Conservation (phyloP, 2,113 vertebrate genomes). For the Amphiprion ocellaris region DNA sequence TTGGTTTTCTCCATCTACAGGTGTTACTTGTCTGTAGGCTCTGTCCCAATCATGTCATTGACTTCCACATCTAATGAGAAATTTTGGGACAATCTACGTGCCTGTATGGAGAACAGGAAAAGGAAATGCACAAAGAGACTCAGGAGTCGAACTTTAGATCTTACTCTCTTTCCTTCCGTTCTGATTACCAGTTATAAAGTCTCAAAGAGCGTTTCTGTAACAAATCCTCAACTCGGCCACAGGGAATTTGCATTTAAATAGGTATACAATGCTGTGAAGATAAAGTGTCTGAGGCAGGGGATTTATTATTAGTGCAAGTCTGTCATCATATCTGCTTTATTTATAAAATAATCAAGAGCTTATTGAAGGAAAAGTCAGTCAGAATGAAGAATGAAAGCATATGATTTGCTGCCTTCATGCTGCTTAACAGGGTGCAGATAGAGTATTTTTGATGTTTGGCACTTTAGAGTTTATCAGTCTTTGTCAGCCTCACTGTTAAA, state of each 20-base stretch:
- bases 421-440: neutral
- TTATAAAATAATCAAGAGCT: slow-evolving; percentile 1
- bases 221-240: slow-evolving; percentile 26
- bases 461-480: neutral
- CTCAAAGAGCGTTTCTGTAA: slow-evolving; percentile 4
- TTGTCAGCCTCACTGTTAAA: neutral
- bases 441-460: neutral
- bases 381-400: neutral
- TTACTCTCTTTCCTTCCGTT: neutral
- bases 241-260: slow-evolving; percentile 47
- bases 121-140: neutral
- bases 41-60: neutral
- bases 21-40: neutral
- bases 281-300: slow-evolving; percentile 4
- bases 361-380: neutral
- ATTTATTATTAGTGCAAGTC: slow-evolving; percentile 2
- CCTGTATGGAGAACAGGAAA: neutral
- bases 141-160: neutral
- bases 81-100: neutral
- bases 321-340: neutral
- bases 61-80: slow-evolving; percentile 17
- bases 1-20: slow-evolving; percentile 32
- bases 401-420: neutral
- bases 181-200: slow-evolving; percentile 14
- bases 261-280: slow-evolving; percentile 13